phyloP scores from a whole-genome alignment of 2,797 vertebrate species.

The Sebastes alutus region DNA sequence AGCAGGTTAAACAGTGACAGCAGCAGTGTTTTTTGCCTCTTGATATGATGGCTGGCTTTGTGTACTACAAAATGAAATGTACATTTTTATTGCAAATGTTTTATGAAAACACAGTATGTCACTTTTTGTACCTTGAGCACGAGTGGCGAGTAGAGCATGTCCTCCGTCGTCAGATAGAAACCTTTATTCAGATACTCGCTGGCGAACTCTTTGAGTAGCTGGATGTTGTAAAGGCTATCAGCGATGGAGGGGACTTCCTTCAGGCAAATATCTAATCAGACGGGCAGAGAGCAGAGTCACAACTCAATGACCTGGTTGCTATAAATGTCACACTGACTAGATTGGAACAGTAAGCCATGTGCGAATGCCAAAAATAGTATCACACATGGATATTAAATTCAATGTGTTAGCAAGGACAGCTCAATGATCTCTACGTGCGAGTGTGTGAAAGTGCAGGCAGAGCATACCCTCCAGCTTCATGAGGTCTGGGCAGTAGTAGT shows the following conservation, averaged over 20 bases:
- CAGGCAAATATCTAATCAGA: slow-evolving; percentile 91
- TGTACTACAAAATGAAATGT: background rate
- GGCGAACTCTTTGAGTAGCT: slow-evolving; percentile 93
- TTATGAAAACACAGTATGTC: background rate
- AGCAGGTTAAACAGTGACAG: background rate
- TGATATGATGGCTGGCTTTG: background rate
- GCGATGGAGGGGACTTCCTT: slow-evolving; percentile 95
- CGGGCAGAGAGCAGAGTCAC: slow-evolving; percentile 40
- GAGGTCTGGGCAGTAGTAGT: slow-evolving; percentile 95
- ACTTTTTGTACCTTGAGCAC: slow-evolving; percentile 90
- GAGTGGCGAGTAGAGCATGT: slow-evolving; percentile 93
- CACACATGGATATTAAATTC: slow-evolving; percentile 45
- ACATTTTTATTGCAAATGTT: background rate
- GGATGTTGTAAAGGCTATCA: slow-evolving; percentile 96
- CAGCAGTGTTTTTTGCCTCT: background rate
- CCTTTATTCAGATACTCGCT: slow-evolving; percentile 94
- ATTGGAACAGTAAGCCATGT: slow-evolving; percentile 30
- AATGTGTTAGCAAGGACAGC: slow-evolving; percentile 4
- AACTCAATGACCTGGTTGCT: slow-evolving; percentile 49
- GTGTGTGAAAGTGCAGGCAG: slow-evolving; percentile 53
- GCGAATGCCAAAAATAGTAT: slow-evolving; percentile 46
- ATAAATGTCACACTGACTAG: slow-evolving; percentile 62
- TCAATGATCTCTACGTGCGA: background rate
- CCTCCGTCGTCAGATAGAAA: slow-evolving; percentile 94
- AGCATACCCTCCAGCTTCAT: slow-evolving; percentile 97